phyloP scores from a whole-genome alignment of 2,888 invertebrate genomes.

The Netelia fuscicornis region DNA sequence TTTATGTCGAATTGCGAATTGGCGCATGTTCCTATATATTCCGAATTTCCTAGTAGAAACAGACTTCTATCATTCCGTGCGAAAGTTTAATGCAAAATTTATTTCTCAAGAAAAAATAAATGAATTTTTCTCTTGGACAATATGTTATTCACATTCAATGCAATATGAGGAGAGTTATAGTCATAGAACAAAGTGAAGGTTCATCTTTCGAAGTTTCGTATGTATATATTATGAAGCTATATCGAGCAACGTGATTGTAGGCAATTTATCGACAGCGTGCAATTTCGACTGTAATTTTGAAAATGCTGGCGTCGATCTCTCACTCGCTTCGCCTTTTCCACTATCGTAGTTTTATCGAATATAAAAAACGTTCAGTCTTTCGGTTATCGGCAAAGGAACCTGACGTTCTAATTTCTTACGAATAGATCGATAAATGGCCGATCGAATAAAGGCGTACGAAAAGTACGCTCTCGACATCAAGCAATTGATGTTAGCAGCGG shows the following conservation, averaged over 20 bases:
- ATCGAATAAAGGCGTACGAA: constrained; percentile 21
- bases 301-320: neutral
- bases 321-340: neutral
- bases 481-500: constrained; percentile 20
- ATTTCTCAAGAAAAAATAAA: no score
- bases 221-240: neutral
- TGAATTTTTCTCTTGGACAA: no score
- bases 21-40: no score
- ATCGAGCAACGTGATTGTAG: neutral
- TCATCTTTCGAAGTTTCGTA: constrained; percentile 16
- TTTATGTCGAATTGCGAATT: no score
- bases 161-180: no score
- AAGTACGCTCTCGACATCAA: constrained; percentile 22
- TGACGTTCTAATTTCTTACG: neutral
- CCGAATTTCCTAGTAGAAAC: no score
- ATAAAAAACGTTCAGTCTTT: neutral
- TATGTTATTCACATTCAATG: no score
- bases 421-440: neutral
- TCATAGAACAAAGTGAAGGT: no score
- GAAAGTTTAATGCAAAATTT: no score
- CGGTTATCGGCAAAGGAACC: neutral
- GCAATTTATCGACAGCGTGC: constrained; percentile 17
- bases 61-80: no score
- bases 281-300: neutral
- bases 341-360: no score